These are phyloP conservation scores for Eucidaris tribuloides DNA, from an alignment of 35 echinoderm and acorn worm genomes.

Conservation along the genomic window DNA sequence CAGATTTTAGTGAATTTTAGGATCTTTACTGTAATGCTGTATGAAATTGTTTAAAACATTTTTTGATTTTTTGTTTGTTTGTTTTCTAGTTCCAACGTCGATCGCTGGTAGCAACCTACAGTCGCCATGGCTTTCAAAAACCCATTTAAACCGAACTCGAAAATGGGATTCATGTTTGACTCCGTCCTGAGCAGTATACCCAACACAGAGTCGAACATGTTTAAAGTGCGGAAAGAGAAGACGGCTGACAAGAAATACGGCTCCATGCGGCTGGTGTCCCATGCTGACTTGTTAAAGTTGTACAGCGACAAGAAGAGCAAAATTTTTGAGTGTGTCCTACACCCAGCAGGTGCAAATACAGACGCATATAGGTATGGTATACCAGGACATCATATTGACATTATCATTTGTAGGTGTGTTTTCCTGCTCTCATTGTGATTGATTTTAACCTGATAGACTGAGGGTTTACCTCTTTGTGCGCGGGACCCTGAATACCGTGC, in stretches of 20 bases:
- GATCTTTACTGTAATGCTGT: too few relatives aligned
- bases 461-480: too few relatives aligned
- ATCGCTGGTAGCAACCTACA: too few relatives aligned
- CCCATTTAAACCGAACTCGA: neutral
- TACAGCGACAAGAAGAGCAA: conserved; percentile 67
- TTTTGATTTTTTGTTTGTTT: too few relatives aligned
- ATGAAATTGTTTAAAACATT: too few relatives aligned
- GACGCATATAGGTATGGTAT: conserved; percentile 78
- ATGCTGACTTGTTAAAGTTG: conserved; percentile 46
- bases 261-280: conserved; percentile 38
- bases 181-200: conserved; percentile 79
- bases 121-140: conserved; percentile 27
- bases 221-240: conserved; percentile 75
- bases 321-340: conserved; percentile 73
- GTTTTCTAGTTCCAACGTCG: too few relatives aligned
- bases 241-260: conserved; percentile 37
- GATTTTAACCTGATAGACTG: too few relatives aligned
- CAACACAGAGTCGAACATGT: conserved; percentile 46
- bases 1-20: too few relatives aligned
- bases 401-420: too few relatives aligned
- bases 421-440: too few relatives aligned
- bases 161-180: conserved; percentile 30
- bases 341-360: neutral
- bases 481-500: too few relatives aligned
- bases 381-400: too few relatives aligned